Base-by-base conservation (phyloP, 2,888 invertebrate genomes). In the Cyclophora albipunctata region DNA sequence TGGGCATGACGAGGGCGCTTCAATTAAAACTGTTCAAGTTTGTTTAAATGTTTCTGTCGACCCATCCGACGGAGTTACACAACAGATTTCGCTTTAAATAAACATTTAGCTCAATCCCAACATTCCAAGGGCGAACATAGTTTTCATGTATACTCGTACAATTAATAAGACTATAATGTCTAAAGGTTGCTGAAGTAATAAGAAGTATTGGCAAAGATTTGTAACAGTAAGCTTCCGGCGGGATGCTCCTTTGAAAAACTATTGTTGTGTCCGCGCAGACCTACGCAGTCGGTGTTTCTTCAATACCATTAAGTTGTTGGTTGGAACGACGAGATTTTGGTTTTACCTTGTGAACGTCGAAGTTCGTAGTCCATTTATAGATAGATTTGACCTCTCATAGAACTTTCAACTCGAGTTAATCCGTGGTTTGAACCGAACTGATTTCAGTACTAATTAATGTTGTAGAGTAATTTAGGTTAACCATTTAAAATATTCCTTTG, bases 21-120 rank as follows among this genome's bases (percentile, higher is more conserved):
- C 78, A 83, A 83, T 85, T 85, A 82, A 83, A 83, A 84, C 79
- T 74, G 76, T 74, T 75, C 66, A 79, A 84, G 79, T 84, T 83
- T 77, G 79, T 79, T 81, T 78, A 80, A 81, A 82, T 83, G 78
- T 82, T 80, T 78, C 73, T 80, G 76, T 76, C 79, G 75, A 71
- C 67, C 71, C 73, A 73, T 74, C 67, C 66, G 64, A 63, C 64
- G 64, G 67, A 71, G 67, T 68, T 69, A 70, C 69, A 55, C 53
- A 62, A 63, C 69, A 70, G 71, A 73, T 74, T 78, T 63, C 65
- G 53, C 62, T 64, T 60, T 67, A 64, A 69, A 74, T 71, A 70
- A 71, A 67, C 66, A 65, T 60, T 62, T 52, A 52, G 62, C 54
- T 57, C 59, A 60, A 60, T 60, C 47, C 57, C 44, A 54, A 55